These are phyloP conservation scores for Patella ulyssiponensis DNA, from an alignment of 2,888 invertebrate genomes.

Conservation along the genomic window DNA sequence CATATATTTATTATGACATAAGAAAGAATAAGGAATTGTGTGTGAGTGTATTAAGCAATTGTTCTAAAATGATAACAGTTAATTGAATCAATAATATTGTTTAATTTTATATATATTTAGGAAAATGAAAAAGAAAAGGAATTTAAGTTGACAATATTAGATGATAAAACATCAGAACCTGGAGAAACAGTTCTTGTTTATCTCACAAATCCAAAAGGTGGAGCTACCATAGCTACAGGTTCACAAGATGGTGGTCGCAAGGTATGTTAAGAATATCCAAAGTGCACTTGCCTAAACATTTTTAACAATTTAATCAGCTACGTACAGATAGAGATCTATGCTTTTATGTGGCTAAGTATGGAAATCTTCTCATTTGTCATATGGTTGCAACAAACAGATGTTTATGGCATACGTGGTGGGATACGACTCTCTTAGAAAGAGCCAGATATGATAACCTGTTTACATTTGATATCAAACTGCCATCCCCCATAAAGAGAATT, in stretches of 20 bases:
- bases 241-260: slow-evolving; percentile 58
- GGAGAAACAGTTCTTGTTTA: slow-evolving; percentile 66
- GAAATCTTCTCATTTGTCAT: no score
- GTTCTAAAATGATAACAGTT: not conserved
- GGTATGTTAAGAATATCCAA: slow-evolving; percentile 43
- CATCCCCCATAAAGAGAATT: no score
- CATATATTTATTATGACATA: not conserved
- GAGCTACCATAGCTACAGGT: slow-evolving; percentile 64
- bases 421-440: no score
- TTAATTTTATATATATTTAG: slow-evolving; percentile 38
- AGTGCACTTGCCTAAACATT: not conserved
- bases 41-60: not conserved
- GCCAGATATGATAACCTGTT: no score
- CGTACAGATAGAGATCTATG: no score
- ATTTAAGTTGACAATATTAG: slow-evolving; percentile 55
- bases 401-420: no score
- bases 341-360: no score
- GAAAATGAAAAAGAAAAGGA: slow-evolving; percentile 51
- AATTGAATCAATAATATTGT: not conserved
- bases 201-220: slow-evolving; percentile 63
- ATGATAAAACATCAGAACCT: slow-evolving; percentile 63
- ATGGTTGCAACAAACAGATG: no score
- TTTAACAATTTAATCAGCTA: not conserved
- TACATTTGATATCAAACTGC: no score
- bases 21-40: not conserved